Base-by-base conservation (phyloP, 2,888 invertebrate species). In the Sarcophaga caerulescens region DNA sequence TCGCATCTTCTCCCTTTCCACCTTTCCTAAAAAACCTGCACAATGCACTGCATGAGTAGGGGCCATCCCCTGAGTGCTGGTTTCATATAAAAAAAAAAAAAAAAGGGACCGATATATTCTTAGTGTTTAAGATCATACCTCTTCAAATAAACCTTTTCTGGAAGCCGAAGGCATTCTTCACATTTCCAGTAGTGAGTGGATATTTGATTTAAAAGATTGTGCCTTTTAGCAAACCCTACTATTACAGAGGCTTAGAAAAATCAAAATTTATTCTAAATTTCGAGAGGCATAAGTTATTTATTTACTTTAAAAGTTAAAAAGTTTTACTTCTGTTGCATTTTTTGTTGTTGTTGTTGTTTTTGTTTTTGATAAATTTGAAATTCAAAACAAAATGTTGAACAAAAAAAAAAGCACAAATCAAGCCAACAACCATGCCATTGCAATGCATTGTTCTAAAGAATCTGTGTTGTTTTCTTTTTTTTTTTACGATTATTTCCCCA, bases 251-350 rank as follows among this genome's bases (percentile, higher is more conserved):
- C 23, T 74, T 77, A 45, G 44, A 44, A 74, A 75, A 74, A 4
- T 4, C 14, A 0, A 52, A 52, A 52, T 17, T 14, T 52, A 12
- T 52, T 81, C 65, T 57, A 70, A 85, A 65, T 69, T 84, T 66
- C 76, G 45, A 71, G 47, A 81, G 70, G 84, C 84, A 86, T 86
- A 86, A 86, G 81, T 86, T 86, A 86, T 86, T 86, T 86, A 86
- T 86, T 86, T 86, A 86, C 86, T 86, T 84, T 81, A 63, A 78
- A 86, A 86, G 81, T 78, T 84, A 79, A 75, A 73, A 74, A 66
- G 63, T 78, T 80, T 73, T 63, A 23, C 69, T 69, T 79, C 63
- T 63, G 63, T 63, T 60, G 4, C 25, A 19, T 52, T 5, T 19
- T 35, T 52, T 60, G 65, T 59, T 63, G 12, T 52, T 60, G 21